These are phyloP conservation scores for Crypturellus tataupa DNA, from an alignment of 2,797 vertebrate species.

Conservation along the genomic window DNA sequence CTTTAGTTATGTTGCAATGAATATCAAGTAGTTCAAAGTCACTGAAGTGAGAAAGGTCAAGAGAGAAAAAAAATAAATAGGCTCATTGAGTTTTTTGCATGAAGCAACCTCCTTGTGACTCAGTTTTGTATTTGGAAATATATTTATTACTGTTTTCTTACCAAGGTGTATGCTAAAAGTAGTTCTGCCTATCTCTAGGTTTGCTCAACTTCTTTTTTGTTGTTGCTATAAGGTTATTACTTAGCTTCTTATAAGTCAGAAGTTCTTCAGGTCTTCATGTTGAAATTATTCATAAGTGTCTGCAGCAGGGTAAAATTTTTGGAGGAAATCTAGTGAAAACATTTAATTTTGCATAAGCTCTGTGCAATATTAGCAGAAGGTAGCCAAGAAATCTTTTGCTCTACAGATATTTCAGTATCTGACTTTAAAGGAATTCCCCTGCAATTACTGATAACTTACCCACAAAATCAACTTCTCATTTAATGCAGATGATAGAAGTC, in stretches of 20 bases:
- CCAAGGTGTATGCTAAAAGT: neutral
- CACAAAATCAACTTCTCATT: slow-evolving; percentile 16
- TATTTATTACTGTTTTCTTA: neutral
- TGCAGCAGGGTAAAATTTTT: neutral
- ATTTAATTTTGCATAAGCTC: neutral
- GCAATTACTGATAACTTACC: neutral
- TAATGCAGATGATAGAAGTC: slow-evolving; percentile 40
- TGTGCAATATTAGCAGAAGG: neutral
- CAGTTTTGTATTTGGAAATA: neutral
- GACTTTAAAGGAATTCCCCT: slow-evolving; percentile 33
- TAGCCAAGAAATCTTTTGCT: neutral
- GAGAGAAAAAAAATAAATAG: neutral
- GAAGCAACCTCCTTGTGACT: neutral
- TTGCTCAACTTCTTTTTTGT: neutral
- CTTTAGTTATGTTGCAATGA: neutral
- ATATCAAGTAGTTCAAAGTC: neutral
- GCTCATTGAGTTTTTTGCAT: neutral
- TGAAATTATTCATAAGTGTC: neutral
- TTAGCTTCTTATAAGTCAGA: neutral
- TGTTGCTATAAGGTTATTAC: neutral
- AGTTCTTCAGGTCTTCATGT: neutral
- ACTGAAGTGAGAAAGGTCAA: neutral
- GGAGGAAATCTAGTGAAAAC: neutral
- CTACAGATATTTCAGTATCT: slow-evolving; percentile 8
- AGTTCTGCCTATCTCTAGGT: neutral